Percentiles rank a stretch among this genome's conserved stretches.
Evolutionary conservation across 2,797 vertebrate species (phyloP).

Genomic region (Clamator glandarius): DNA sequence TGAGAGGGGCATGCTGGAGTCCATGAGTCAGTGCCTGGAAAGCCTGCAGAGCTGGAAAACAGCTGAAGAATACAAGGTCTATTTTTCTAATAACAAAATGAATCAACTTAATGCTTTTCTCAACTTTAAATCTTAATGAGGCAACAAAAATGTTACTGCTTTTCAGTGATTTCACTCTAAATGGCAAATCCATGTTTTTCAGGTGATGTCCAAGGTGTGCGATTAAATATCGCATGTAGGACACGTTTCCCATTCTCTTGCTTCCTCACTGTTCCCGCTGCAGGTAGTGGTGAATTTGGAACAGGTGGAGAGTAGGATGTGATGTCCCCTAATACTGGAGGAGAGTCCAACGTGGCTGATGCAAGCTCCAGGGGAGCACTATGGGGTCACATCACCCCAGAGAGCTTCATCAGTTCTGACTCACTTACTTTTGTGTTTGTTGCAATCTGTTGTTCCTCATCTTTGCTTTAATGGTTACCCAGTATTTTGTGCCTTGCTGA

Average conservation of each 20-base stretch:
- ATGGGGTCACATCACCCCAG: neutral
- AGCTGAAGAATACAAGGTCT: neutral
- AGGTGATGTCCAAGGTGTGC: fast-evolving
- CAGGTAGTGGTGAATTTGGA: neutral
- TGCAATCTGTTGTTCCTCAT: neutral
- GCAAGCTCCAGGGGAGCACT: neutral
- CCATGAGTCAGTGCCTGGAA: neutral
- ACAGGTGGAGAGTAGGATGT: neutral
- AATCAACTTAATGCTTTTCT: neutral
- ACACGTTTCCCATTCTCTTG: fast-evolving
- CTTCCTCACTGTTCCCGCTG: neutral
- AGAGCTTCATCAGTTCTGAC: neutral
- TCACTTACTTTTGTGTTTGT: neutral
- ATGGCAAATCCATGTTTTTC: neutral
- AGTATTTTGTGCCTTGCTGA: neutral
- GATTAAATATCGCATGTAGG: neutral
- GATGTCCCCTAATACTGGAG: neutral
- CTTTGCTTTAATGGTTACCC: neutral
- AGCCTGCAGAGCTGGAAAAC: neutral
- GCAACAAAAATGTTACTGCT: neutral
- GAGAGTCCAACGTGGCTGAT: neutral
- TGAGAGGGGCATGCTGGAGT: neutral
- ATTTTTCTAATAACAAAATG: neutral
- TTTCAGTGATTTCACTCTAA: neutral
- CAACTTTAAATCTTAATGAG: neutral